These are phyloP conservation scores for Machimus atricapillus DNA, from an alignment of 2,888 invertebrate genomes.

Conservation along the genomic window DNA sequence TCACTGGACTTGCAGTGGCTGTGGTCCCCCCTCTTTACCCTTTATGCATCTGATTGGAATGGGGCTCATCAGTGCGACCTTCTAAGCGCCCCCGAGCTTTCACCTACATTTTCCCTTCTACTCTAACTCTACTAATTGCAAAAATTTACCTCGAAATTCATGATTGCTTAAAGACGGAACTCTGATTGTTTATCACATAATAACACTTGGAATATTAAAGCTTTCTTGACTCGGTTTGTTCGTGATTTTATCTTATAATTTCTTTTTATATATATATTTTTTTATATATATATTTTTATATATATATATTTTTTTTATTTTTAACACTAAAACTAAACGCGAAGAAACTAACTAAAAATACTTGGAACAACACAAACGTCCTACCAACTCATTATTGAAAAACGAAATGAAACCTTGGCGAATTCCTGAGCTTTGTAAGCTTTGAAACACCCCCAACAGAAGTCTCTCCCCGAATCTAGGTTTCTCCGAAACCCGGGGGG, in stretches of 20 bases:
- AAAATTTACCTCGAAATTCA: not conserved
- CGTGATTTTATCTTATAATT: not conserved
- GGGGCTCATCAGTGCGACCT: not conserved
- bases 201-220: constrained; percentile 20
- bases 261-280: not conserved
- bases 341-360: constrained; percentile 46
- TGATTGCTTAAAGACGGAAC: constrained; percentile 18
- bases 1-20: not conserved
- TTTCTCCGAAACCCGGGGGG: not conserved
- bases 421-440: constrained; percentile 33
- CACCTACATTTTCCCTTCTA: not conserved
- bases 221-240: constrained; percentile 11
- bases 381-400: constrained; percentile 47
- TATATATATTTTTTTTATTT: not conserved
- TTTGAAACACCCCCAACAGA: not conserved
- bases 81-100: not conserved
- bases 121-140: not conserved
- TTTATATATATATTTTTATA: too few relatives aligned
- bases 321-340: constrained; percentile 44
- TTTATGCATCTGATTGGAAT: not conserved
- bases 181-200: constrained; percentile 32
- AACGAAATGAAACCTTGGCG: constrained; percentile 44
- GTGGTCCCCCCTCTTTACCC: not conserved
- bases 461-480: constrained; percentile 11
- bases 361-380: constrained; percentile 45